Conservation (phyloP, 1,140 invertebrate species). For the Heterodera schachtii region DNA sequence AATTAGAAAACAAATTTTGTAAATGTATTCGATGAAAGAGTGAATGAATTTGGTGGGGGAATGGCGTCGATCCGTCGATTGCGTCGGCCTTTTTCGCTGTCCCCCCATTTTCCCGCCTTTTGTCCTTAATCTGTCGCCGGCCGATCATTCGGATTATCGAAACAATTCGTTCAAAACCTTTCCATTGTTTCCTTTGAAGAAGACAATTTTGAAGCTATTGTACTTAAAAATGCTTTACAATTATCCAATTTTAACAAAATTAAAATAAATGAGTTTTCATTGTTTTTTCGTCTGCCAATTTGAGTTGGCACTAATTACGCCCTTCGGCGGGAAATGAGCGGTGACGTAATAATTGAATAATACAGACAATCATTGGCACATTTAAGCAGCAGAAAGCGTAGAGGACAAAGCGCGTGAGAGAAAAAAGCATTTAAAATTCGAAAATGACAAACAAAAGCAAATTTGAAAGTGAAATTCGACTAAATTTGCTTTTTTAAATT, state of each 20-base stretch:
- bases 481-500: no score
- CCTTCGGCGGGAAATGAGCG: not conserved
- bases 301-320: not conserved
- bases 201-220: no score
- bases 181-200: not conserved
- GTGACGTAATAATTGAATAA: not conserved
- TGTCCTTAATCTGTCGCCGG: not conserved
- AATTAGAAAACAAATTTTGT: no score
- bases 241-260: no score
- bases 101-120: no score
- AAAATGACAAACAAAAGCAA: no score
- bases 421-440: not conserved
- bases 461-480: no score
- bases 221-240: no score
- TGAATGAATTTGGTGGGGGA: not conserved
- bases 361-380: not conserved
- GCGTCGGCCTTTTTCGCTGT: not conserved
- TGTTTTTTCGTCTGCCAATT: conserved; percentile 2
- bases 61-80: no score
- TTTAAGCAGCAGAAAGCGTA: not conserved
- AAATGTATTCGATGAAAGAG: not conserved
- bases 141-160: not conserved
- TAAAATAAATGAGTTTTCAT: not conserved
- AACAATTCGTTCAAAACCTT: not conserved
- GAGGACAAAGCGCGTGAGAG: not conserved